A percentile compares a stretch with the other conserved stretches of the same genome.
These are phyloP conservation scores for Spilosoma lubricipeda DNA, from an alignment of 2,888 invertebrate species.

Conservation along the genomic window DNA sequence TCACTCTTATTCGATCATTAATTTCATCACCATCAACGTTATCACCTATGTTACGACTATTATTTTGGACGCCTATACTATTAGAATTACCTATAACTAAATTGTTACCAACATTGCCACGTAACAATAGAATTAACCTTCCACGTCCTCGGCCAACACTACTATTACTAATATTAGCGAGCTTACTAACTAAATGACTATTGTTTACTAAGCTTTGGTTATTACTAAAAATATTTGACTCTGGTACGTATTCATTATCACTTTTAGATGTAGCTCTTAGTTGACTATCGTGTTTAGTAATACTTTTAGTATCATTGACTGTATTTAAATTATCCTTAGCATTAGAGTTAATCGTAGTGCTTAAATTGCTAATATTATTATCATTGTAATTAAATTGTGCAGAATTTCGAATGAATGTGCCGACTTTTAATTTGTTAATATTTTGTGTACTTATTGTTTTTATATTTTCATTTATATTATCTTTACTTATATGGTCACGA, in stretches of 20 bases:
- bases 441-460: not conserved
- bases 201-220: constrained; percentile 20
- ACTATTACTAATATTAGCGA: constrained; percentile 1
- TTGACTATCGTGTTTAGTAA: not conserved
- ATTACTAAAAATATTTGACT: constrained; percentile 12
- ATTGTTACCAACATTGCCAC: not conserved
- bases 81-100: constrained; percentile 1
- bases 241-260: not conserved
- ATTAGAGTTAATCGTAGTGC: not conserved
- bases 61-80: constrained; percentile 11
- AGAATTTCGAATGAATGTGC: constrained; percentile 6
- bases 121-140: not conserved
- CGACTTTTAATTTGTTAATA: not conserved
- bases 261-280: not conserved
- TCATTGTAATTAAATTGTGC: constrained; percentile 5
- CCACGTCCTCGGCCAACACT: constrained; percentile 1
- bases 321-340: not conserved
- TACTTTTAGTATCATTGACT: not conserved
- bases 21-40: not conserved
- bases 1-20: not conserved
- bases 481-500: not conserved
- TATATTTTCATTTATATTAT: not conserved
- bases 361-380: not conserved
- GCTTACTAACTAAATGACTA: constrained; percentile 20
- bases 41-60: constrained; percentile 9